Evolutionary conservation across 23 tunicate genomes (phyloP).

Genomic region (Styela plicata): DNA sequence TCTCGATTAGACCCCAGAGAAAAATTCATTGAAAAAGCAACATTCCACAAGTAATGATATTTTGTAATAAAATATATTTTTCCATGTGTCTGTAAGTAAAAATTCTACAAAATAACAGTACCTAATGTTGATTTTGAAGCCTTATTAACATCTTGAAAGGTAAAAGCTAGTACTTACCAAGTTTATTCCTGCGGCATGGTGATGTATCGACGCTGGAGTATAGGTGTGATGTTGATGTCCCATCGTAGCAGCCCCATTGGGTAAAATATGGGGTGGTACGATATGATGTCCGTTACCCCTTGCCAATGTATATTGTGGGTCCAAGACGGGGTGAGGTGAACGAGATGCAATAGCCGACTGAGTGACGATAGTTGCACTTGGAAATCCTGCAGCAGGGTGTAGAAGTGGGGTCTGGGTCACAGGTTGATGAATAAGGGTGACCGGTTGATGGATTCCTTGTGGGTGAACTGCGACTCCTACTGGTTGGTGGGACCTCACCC

Average conservation of each 20-base stretch:
- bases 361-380: conserved; percentile 23
- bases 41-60: no score
- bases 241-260: conserved; percentile 35
- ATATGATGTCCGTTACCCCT: conserved; percentile 42
- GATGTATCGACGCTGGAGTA: conserved; percentile 36
- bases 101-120: no score
- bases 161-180: conserved; percentile 46
- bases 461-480: conserved; percentile 29
- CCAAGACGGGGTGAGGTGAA: conserved; percentile 60
- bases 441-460: conserved; percentile 10
- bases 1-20: no score
- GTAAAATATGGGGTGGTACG: conserved; percentile 30
- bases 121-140: no score
- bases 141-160: no score
- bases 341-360: conserved; percentile 21
- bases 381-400: conserved; percentile 22
- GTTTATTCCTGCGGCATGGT: conserved; percentile 62
- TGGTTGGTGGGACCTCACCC: conserved; percentile 21
- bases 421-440: conserved; percentile 12
- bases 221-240: conserved; percentile 46
- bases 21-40: no score
- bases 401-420: conserved; percentile 16
- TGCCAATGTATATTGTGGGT: conserved; percentile 44
- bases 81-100: no score
- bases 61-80: no score